Evolutionary conservation across 1,140 invertebrate genomes (phyloP).

Genomic region (Drosophila sp.): DNA sequence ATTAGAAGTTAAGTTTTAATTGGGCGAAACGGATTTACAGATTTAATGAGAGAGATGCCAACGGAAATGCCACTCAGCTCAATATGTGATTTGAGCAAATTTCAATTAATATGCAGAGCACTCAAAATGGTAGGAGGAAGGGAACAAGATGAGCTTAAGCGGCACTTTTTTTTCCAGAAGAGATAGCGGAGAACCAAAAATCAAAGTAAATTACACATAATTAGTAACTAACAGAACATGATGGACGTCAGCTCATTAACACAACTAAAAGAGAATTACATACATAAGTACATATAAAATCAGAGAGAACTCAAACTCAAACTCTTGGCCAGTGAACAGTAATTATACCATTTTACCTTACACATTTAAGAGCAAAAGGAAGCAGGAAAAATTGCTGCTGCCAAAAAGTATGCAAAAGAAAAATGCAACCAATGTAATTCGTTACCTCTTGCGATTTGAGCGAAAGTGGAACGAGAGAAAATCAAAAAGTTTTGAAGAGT

Average conservation of each 20-base stretch:
- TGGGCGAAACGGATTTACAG: conserved; percentile 48
- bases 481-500: conserved; percentile 2
- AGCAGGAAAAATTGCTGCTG: conserved; percentile 46
- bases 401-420: conserved; percentile 33
- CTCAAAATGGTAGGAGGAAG: conserved; percentile 9
- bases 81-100: conserved; percentile 4
- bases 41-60: conserved; percentile 51
- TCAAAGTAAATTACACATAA: conserved; percentile 76
- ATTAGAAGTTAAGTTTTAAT: conserved; percentile 71
- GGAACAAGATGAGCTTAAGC: conserved; percentile 35
- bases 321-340: conserved; percentile 40
- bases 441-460: background rate
- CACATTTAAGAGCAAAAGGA: background rate
- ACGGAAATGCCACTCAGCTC: background rate
- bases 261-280: background rate
- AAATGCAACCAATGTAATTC: conserved; percentile 6
- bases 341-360: conserved; percentile 56
- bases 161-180: conserved; percentile 42
- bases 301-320: conserved; percentile 20
- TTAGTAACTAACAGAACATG: conserved; percentile 58
- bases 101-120: conserved; percentile 58
- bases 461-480: background rate
- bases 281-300: conserved; percentile 19
- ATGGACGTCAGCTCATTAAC: conserved; percentile 55
- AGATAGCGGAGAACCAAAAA: conserved; percentile 32